Base-by-base conservation (phyloP, 2,888 invertebrate species). In the Lithophane socia region DNA sequence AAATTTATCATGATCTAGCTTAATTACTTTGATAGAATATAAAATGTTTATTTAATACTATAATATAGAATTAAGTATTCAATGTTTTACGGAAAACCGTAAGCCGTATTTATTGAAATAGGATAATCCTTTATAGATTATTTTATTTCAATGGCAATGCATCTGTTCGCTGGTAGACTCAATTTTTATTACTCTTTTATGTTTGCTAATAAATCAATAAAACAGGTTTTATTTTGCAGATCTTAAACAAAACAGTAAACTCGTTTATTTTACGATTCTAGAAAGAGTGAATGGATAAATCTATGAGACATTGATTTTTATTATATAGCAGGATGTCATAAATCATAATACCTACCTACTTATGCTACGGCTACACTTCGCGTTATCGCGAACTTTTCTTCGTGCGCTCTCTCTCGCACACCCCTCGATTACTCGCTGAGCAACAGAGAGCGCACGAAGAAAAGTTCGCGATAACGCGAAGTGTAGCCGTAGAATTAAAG, bases 181-280 rank as follows among this genome's bases (percentile, higher is more conserved):
- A 42, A 71, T 42, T 58, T 56, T 80, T 64, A 64, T 54, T 37
- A 54, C 52, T 63, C 2, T 72, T 80, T 80, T 77, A 80, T 16
- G 76, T 47, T 56, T 24, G n/a, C 29, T 44, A 56, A 49, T 77
- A 60, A 69, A 66, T 66, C 44, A 65, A 73, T 77, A 67, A 77
- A 81, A 58, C 37, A 21, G 29, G 58, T 81, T 77, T 81, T 77
- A 81, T 81, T 81, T 49, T 24, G 24, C 67, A 68, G 75, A 80
- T 65, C 49, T 75, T 65, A 56, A 56, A 37, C 8, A 73, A 67
- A 63, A 67, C 66, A 67, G 42, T 58, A 67, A 73, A 56, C 13
- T 71, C 37, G 16, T 24, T n/a, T n/a, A 64, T 70, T 70, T 77
- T 56, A 77, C 77, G 64, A 78, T 77, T 72, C 16, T n/a, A n/a